Evolutionary conservation across 2,888 invertebrate species (phyloP).

Genomic region (Leptogaster cylindrica): DNA sequence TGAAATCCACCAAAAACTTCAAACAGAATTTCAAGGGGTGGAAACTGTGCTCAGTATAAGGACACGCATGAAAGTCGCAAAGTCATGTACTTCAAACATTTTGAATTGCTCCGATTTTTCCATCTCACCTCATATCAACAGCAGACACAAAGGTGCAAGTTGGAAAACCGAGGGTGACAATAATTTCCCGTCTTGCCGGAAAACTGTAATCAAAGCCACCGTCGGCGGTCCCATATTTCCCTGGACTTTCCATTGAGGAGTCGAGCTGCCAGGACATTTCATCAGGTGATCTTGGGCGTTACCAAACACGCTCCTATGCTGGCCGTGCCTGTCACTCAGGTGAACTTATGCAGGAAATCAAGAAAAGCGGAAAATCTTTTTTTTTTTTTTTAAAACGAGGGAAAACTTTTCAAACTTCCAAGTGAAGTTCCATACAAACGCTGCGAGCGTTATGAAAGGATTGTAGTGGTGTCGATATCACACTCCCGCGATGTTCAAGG

Average conservation of each 20-base stretch:
- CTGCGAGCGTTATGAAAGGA: neutral
- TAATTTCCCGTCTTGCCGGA: constrained; percentile 43
- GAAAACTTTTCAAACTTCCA: neutral
- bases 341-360: constrained; percentile 29
- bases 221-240: constrained; percentile 19
- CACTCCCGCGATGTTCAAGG: neutral
- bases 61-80: constrained; percentile 8
- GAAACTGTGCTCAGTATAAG: neutral
- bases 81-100: constrained; percentile 12
- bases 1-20: neutral
- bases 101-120: neutral
- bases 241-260: constrained; percentile 2
- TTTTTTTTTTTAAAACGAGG: neutral
- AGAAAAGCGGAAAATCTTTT: constrained; percentile 14
- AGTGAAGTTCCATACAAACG: neutral
- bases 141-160: constrained; percentile 26
- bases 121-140: neutral
- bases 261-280: neutral
- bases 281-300: neutral
- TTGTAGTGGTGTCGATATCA: constrained; percentile 1
- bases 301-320: neutral
- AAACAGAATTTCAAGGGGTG: neutral
- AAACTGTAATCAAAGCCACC: constrained; percentile 43
- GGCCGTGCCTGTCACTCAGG: constrained; percentile 40
- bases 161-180: constrained; percentile 38